Conservation (phyloP, 2,797 vertebrate genomes). For the Cossypha dichroa region DNA sequence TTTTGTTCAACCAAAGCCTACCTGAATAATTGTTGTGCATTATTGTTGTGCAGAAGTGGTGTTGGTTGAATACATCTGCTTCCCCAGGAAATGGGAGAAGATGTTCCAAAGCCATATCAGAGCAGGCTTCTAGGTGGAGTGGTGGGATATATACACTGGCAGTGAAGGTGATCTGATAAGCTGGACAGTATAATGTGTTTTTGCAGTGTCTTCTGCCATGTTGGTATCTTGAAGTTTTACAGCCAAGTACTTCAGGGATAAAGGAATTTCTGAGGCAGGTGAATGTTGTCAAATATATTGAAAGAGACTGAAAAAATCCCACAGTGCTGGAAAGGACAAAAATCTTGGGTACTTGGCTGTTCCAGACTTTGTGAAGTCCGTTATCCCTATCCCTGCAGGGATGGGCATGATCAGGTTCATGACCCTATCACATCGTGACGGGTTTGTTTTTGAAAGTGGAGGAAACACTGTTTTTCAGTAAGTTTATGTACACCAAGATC, state of each 20-base stretch:
- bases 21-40: background rate
- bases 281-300: background rate
- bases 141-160: background rate
- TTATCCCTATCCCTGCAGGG: background rate
- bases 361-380: background rate
- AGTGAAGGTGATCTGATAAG: background rate
- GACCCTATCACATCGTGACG: background rate
- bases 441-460: background rate
- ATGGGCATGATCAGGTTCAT: background rate
- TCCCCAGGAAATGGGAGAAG: background rate
- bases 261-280: background rate
- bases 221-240: background rate
- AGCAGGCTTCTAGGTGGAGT: background rate
- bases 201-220: background rate
- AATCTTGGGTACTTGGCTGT: background rate
- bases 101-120: background rate
- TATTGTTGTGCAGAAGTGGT: background rate
- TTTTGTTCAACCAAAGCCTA: background rate
- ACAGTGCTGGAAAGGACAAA: background rate
- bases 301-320: background rate
- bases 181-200: background rate
- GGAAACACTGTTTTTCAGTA: background rate
- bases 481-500: background rate
- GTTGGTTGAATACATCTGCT: background rate
- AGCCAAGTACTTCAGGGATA: background rate